Base-by-base conservation (phyloP, 2,888 invertebrate species). In the Eristalis tenax region DNA sequence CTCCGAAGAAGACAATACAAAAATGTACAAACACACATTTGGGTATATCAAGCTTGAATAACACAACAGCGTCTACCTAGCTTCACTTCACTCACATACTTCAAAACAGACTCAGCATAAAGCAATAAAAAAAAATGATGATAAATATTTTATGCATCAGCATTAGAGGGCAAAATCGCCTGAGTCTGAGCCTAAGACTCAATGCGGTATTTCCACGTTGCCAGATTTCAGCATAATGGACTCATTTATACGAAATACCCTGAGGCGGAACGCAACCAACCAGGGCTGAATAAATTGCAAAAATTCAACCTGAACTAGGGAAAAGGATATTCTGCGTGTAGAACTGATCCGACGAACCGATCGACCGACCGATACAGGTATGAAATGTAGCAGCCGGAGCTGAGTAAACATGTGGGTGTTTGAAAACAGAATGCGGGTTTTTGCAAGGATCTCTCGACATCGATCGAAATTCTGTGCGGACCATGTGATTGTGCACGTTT, bases 91-190 rank as follows among this genome's bases (percentile, higher is more conserved):
- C 63, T 74, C 64, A 50, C 43, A 66, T 65, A 35, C 43, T 73
- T 61, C 74, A 80, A 63, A 22, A 63, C 61, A 69, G 50, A 63
- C 68, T 80, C 68, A 68, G 68, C 68, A 74, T n/a, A 80, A 73
- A 80, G 63, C 80, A 80, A 80, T 32, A 32, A 38, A 73, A 74
- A 73, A 69, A 22, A 59, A 73, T 35, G 40, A 66, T 66, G 73
- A 74, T 74, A 73, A 73, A 80, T 74, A 74, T 80, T 80, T 50
- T 74, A 68, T 68, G 80, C 80, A 73, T 80, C 61, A 80, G 68
- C 73, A 80, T 74, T 74, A 79, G 74, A 76, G 77, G 70, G 70
- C 65, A 61, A 70, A 76, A 59, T 32, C 61, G 73, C 50, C 57
- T 10, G 50, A 50, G 50, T 8, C 50, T 50, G 50, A 50, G 50